phyloP scores from a whole-genome alignment of 2,888 invertebrate species.

The Hirtodrosophila duncani region DNA sequence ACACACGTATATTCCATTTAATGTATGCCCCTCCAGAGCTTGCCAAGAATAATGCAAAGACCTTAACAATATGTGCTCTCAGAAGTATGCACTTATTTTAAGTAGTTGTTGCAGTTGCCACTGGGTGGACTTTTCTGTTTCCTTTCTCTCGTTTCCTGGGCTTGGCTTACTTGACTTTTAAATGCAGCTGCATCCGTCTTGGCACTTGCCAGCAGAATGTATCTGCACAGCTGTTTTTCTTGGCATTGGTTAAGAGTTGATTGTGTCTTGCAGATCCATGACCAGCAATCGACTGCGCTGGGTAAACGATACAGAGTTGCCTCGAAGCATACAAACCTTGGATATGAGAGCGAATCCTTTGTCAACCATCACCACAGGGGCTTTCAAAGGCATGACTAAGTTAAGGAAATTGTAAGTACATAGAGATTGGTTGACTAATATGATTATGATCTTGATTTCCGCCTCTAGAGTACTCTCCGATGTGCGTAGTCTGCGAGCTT shows the following conservation, averaged over 20 bases:
- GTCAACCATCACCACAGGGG: slow-evolving; percentile 83
- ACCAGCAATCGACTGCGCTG: slow-evolving; percentile 89
- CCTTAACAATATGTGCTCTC: slow-evolving; percentile 40
- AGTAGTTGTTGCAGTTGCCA: slow-evolving; percentile 48
- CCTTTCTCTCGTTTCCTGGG: slow-evolving; percentile 32
- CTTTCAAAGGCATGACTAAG: slow-evolving; percentile 87
- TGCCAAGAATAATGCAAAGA: slow-evolving; percentile 55
- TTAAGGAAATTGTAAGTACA: slow-evolving; percentile 87
- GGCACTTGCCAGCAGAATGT: slow-evolving; percentile 51
- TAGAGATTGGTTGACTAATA: not conserved
- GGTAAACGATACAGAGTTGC: slow-evolving; percentile 85
- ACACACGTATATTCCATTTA: too few relatives aligned
- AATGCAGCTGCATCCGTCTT: slow-evolving; percentile 56
- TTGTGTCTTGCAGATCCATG: slow-evolving; percentile 81
- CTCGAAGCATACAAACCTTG: slow-evolving; percentile 85
- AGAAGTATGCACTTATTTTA: slow-evolving; percentile 43
- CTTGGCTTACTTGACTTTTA: slow-evolving; percentile 57
- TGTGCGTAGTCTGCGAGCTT: slow-evolving; percentile 86
- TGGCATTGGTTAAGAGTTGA: slow-evolving; percentile 26
- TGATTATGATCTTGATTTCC: slow-evolving; percentile 24
- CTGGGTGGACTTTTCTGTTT: slow-evolving; percentile 30
- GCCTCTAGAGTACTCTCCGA: slow-evolving; percentile 88
- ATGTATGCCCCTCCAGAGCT: too few relatives aligned
- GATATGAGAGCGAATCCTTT: slow-evolving; percentile 92
- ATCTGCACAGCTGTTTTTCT: slow-evolving; percentile 38